phyloP scores from a whole-genome alignment of 2,888 invertebrate species.

The Branchellion lobata region DNA sequence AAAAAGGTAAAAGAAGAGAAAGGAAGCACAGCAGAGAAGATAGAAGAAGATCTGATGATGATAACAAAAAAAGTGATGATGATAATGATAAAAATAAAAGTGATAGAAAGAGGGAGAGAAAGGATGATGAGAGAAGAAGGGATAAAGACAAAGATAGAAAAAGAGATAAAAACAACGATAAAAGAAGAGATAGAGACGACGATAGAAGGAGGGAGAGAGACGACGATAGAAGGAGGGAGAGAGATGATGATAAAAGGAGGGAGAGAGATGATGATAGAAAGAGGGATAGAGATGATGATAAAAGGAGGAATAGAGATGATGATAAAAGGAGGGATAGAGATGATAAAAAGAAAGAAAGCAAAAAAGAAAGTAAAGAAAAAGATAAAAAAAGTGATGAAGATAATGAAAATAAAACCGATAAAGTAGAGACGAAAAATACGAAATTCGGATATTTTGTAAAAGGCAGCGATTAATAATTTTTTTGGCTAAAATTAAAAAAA shows the following conservation, averaged over 20 bases:
- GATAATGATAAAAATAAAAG: too few species aligned
- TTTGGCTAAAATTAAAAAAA: too few species aligned
- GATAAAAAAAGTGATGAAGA: neutral
- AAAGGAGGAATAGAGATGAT: neutral
- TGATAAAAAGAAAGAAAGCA: neutral
- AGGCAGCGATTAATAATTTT: neutral
- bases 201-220: too few species aligned
- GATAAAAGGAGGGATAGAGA: neutral
- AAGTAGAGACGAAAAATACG: neutral
- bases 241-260: neutral
- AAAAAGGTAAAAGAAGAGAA: neutral
- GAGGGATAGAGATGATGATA: neutral
- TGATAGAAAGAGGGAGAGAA: too few species aligned
- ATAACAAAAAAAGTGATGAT: too few species aligned
- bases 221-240: too few species aligned
- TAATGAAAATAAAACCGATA: neutral
- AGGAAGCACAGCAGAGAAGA: neutral
- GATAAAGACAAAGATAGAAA: too few species aligned
- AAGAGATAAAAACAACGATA: too few species aligned
- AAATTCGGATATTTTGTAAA: neutral
- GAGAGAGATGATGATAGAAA: neutral
- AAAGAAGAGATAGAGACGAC: too few species aligned
- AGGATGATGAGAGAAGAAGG: too few species aligned
- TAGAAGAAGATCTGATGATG: too few species aligned
- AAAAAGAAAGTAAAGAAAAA: neutral